phyloP scores from a whole-genome alignment of 2,113 vertebrate species.

The Acrocephalus arundinaceus region DNA sequence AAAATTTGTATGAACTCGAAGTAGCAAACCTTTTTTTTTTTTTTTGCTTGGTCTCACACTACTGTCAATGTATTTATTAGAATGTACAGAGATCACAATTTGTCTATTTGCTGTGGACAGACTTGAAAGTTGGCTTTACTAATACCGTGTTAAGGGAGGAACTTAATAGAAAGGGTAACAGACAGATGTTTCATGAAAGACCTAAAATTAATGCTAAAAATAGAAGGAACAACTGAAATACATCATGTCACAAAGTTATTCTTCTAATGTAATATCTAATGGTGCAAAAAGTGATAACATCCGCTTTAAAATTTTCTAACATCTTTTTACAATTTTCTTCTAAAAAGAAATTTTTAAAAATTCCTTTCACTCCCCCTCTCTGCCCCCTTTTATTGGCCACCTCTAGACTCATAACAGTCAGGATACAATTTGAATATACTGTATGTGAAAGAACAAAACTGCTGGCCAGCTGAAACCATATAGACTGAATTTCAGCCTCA shows the following conservation, averaged over 20 bases:
- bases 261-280: neutral
- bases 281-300: neutral
- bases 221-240: neutral
- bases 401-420: neutral
- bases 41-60: neutral
- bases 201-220: neutral
- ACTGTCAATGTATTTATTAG: neutral
- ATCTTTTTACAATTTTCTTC: neutral
- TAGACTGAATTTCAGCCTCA: constrained; percentile 25
- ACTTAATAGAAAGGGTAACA: neutral
- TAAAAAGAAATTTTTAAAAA: neutral
- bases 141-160: neutral
- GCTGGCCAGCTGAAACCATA: neutral
- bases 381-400: neutral
- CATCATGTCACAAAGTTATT: neutral
- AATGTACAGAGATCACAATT: neutral
- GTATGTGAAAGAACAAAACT: neutral
- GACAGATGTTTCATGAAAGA: neutral
- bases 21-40: rapidly evolving
- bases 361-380: neutral
- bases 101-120: neutral
- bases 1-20: neutral
- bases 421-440: neutral
- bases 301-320: neutral
- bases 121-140: neutral